A percentile compares a stretch with the other conserved stretches of the same genome.
Conservation (phyloP, 2,113 vertebrate genomes). For the Marmota monax region DNA sequence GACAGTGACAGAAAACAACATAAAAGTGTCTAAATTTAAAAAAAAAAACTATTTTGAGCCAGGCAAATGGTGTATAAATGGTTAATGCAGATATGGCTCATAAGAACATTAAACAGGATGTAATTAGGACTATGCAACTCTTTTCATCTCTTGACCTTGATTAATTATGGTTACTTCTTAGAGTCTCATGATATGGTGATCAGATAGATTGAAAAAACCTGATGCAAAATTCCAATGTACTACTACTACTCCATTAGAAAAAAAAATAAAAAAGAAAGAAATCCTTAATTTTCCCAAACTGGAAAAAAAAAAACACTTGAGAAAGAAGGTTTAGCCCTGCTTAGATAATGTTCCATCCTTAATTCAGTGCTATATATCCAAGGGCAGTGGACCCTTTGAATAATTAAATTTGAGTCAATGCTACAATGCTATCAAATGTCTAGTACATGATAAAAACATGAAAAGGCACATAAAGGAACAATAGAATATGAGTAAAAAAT, state of each 20-base stretch:
- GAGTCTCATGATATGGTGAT: neutral
- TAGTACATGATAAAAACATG: neutral
- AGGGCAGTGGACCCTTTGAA: neutral
- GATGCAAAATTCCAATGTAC: neutral
- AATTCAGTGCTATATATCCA: neutral
- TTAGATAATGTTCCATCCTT: too few relatives aligned
- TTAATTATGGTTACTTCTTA: constrained; percentile 19
- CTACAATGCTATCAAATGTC: neutral
- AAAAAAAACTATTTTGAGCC: neutral
- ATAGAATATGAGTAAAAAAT: neutral
- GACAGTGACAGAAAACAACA: neutral
- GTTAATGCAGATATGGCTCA: neutral
- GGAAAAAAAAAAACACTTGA: too few relatives aligned
- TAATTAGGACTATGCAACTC: neutral
- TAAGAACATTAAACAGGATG: neutral
- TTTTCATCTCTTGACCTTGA: neutral
- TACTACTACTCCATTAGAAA: neutral
- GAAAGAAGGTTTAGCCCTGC: too few relatives aligned
- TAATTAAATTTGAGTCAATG: neutral
- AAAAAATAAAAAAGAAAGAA: neutral
- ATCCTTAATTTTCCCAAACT: too few relatives aligned
- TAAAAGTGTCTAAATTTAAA: neutral
- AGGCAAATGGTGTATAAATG: neutral
- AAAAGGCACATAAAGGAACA: neutral
- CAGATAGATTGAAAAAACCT: neutral